phyloP scores from a whole-genome alignment of 2,113 vertebrate species.

The Dermatemys mawii region DNA sequence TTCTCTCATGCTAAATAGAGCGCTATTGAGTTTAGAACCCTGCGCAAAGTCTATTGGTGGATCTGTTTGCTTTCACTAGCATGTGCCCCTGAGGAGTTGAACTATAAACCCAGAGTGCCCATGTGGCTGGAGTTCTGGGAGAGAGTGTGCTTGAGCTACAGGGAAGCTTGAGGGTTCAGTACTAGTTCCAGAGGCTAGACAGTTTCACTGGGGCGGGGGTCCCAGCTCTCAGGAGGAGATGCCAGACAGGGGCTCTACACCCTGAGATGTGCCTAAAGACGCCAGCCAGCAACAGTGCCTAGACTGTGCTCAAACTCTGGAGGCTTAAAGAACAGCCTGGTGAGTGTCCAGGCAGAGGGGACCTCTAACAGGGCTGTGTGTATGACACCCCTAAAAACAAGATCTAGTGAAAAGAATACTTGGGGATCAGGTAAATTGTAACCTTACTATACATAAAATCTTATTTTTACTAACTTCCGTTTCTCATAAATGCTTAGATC shows the following conservation, averaged over 20 bases:
- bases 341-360: neutral
- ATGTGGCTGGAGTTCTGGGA: neutral
- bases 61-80: neutral
- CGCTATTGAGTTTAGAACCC: neutral
- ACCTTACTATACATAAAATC: neutral
- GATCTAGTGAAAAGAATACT: conserved; percentile 41
- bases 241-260: neutral
- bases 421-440: neutral
- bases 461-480: neutral
- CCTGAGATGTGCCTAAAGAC: neutral
- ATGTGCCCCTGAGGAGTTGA: neutral
- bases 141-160: neutral
- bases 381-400: conserved; percentile 9
- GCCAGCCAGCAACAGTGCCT: neutral
- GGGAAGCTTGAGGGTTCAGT: neutral
- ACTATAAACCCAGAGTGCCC: neutral
- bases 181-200: neutral
- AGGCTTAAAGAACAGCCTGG: neutral
- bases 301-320: neutral
- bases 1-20: too few species aligned
- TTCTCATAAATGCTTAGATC: neutral
- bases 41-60: neutral
- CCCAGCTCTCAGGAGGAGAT: neutral
- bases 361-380: neutral
- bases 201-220: neutral